Evolutionary conservation across 2,113 vertebrate species (phyloP).

Genomic region (Gallinago paraguaiae): DNA sequence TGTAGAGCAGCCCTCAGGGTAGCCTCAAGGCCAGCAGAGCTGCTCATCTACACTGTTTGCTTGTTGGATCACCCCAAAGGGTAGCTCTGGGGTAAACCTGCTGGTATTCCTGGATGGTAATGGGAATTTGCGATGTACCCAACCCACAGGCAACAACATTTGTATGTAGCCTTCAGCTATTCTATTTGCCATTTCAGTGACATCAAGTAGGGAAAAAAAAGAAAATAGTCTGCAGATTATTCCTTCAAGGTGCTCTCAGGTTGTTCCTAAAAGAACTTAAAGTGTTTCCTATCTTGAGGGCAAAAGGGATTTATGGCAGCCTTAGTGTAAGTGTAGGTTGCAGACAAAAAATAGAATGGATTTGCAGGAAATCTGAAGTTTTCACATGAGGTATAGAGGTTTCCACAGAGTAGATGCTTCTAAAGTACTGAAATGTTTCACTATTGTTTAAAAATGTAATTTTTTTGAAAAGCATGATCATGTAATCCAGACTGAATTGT

Average conservation of each 20-base stretch:
- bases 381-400: not conserved
- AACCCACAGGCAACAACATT: not conserved
- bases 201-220: not conserved
- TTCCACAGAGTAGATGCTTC: not conserved
- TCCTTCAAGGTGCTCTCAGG: not conserved
- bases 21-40: slow-evolving; percentile 5
- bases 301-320: not conserved
- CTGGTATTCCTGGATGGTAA: not conserved
- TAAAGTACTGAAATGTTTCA: not conserved
- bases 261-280: not conserved
- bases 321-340: not conserved
- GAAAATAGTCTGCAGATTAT: not conserved
- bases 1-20: not conserved
- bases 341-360: not conserved
- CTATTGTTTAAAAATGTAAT: not conserved
- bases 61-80: not conserved
- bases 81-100: not conserved
- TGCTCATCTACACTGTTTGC: not conserved
- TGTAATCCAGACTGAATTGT: not conserved
- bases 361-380: not conserved
- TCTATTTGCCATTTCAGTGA: slow-evolving; percentile 25
- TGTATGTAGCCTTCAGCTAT: not conserved
- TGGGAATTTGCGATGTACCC: not conserved
- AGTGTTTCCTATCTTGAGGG: not conserved
- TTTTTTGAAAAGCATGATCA: not conserved